Conservation (phyloP, 2,113 vertebrate genomes). For the Oplegnathus fasciatus region DNA sequence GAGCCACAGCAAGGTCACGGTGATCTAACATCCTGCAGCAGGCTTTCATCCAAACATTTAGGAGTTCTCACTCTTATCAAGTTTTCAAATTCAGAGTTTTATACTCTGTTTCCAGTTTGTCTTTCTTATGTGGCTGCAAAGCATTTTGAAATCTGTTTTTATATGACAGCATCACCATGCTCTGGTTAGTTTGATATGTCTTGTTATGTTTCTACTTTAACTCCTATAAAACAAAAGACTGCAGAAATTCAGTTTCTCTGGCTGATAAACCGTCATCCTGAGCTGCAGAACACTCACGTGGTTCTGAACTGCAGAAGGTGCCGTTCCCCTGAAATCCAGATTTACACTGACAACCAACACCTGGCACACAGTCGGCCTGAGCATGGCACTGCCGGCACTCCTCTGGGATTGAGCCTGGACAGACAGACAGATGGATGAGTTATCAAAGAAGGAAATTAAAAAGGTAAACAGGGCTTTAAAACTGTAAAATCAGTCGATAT, state of each 20-base stretch:
- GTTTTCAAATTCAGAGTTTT: not conserved
- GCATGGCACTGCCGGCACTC: conserved; percentile 84
- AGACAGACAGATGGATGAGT: conserved; percentile 3
- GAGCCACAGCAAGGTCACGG: conserved; percentile 5
- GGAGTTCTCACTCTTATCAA: not conserved
- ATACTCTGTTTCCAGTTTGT: not conserved
- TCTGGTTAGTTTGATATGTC: not conserved
- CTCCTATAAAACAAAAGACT: not conserved
- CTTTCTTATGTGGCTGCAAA: not conserved
- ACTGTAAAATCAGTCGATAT: not conserved
- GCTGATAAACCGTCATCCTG: not conserved
- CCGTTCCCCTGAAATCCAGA: conserved; percentile 91
- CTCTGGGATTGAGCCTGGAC: conserved; percentile 75
- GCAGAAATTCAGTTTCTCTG: not conserved
- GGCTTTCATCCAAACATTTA: not conserved
- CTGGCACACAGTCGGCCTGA: conserved; percentile 85
- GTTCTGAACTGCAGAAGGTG: conserved; percentile 81
- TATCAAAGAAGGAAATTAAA: not conserved
- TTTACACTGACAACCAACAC: conserved; percentile 88
- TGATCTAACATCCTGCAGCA: not conserved
- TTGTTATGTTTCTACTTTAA: not conserved
- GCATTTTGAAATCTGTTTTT: not conserved
- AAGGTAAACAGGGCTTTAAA: not conserved
- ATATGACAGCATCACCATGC: not conserved
- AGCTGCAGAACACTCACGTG: conserved; percentile 66